Evolutionary conservation across 2,113 vertebrate genomes (phyloP), one percentile per base, ranked within the genome.

Genomic region (Apodemus sylvaticus): DNA sequence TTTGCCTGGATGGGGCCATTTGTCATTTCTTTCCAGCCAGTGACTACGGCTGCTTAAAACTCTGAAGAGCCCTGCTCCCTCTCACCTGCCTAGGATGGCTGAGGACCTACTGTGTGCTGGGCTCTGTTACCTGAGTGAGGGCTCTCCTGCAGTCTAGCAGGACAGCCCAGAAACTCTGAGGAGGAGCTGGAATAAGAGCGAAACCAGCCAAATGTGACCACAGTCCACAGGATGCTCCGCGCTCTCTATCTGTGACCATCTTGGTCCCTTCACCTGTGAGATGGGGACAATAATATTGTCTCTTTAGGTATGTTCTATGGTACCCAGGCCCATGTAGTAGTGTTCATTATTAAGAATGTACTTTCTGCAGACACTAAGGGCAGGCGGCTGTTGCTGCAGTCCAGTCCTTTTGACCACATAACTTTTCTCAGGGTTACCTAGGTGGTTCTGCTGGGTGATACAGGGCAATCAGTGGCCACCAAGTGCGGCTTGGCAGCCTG

Each of bases 31-130:
- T 58, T 36, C 53, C 48, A 64, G 82, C 34, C 36, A 58, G 94
- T 68, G 74, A 45, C 48, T 22, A 0, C 6, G 12, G 87, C 92
- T 92, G 55, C 78, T 19, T 1, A 81, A 87, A 93, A 26, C 22
- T 58, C 31, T 0, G 3, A 64, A 62, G 86, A 79, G 34, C 5
- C 48, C 42, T 2, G 70, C 86, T 82, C 17, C 26, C 34, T 90
- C 74, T 92, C 42, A 83, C 7, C 29, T 1, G 0, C 74, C 22
- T n/a, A 36, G 24, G 34, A 13, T 64, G 64, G 74, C 77, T 55
- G 66, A 90, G 53, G 29, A 45, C 45, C 48, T 92, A n/a, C 96
- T 95, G n/a, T 89, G 77, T 77, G 60, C 58, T 48, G 34, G 89
- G 24, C 62, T 86, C 53, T 91, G 81, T 82, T 16, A 36, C 24